phyloP scores from a whole-genome alignment of 2,797 vertebrate genomes.

The Myotis myotis region DNA sequence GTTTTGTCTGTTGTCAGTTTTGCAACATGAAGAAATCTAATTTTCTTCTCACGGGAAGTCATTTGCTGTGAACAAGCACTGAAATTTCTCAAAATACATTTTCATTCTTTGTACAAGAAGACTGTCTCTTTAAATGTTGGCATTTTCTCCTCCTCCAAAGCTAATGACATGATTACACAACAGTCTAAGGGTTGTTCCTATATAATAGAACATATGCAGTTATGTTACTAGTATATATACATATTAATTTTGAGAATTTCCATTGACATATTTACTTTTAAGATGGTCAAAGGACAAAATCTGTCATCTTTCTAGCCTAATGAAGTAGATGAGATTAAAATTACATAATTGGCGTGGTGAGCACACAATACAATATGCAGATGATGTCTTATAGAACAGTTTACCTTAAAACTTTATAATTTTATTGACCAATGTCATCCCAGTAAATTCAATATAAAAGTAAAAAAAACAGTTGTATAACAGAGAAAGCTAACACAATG shows the following conservation, averaged over 20 bases:
- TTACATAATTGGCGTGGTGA: neutral
- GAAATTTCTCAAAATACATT: conserved; percentile 10
- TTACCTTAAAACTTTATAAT: neutral
- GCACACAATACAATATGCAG: neutral
- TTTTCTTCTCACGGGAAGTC: neutral
- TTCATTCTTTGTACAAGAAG: conserved; percentile 1
- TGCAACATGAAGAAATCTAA: conserved; percentile 23
- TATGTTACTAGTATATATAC: neutral
- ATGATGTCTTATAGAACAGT: neutral
- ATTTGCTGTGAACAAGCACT: neutral
- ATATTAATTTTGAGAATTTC: conserved; percentile 34
- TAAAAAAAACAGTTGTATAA: neutral
- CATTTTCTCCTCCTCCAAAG: neutral
- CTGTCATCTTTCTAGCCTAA: neutral
- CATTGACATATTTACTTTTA: neutral
- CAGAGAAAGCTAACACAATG: conserved; percentile 16
- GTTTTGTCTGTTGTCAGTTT: conserved; percentile 15
- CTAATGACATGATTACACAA: neutral
- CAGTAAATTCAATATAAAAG: neutral
- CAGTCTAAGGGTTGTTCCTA: neutral
- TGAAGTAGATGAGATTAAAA: neutral
- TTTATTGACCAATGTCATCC: neutral
- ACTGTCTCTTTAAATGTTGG: conserved; percentile 23
- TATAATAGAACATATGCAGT: neutral
- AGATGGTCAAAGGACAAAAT: conserved; percentile 15